phyloP scores from a whole-genome alignment of 2,888 invertebrate species.

The Calliopum simillimum region DNA sequence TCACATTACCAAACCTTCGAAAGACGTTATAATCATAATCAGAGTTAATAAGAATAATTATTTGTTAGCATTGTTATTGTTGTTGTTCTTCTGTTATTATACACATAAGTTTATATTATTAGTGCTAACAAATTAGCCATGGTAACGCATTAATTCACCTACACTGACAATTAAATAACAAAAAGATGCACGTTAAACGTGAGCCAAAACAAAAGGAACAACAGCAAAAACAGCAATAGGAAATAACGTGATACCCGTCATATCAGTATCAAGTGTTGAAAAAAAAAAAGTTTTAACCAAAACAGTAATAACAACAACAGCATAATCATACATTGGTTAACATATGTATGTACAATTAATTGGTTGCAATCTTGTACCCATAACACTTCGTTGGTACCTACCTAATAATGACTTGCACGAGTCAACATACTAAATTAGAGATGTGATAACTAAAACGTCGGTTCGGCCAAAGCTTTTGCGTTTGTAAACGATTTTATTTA shows the following conservation, averaged over 20 bases:
- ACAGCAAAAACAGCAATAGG: no score
- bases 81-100: not conserved
- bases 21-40: not conserved
- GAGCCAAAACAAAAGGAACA: not conserved
- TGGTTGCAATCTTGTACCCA: not conserved
- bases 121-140: no score
- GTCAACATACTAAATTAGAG: not conserved
- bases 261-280: not conserved
- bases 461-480: no score
- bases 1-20: no score
- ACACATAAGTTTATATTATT: not conserved
- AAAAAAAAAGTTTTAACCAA: not conserved
- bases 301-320: not conserved
- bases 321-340: not conserved
- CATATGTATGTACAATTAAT: not conserved
- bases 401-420: not conserved
- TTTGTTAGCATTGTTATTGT: not conserved
- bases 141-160: not conserved
- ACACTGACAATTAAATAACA: not conserved
- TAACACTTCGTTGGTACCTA: not conserved
- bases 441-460: no score
- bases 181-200: constrained; percentile 8
- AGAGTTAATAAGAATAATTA: constrained; percentile 9
- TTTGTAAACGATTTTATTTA: no score
- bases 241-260: not conserved